phyloP scores from a whole-genome alignment of 2,797 vertebrate genomes.

The Sebastes dallii region DNA sequence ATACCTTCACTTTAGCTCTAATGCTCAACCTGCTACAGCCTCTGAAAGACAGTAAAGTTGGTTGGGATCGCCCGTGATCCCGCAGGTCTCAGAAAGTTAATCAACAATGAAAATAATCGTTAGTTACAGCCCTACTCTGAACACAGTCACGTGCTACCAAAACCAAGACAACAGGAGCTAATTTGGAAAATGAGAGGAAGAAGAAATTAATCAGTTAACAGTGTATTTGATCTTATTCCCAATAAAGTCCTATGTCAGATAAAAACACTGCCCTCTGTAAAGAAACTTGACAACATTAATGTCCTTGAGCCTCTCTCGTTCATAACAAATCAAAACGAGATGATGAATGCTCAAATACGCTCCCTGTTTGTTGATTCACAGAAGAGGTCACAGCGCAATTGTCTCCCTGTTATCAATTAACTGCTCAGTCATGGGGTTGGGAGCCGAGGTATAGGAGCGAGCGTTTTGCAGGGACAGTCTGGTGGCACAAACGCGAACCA shows the following conservation, averaged over 20 bases:
- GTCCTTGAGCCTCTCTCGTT: not conserved
- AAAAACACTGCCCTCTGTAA: not conserved
- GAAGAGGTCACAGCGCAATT: not conserved
- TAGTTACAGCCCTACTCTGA: not conserved
- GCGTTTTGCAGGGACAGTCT: constrained; percentile 27
- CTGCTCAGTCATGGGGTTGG: constrained; percentile 35
- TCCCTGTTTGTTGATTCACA: not conserved
- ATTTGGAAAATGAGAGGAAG: not conserved
- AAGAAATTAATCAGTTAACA: not conserved
- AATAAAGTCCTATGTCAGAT: constrained; percentile 6
- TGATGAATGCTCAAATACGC: not conserved
- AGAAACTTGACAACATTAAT: not conserved
- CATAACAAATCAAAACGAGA: constrained; percentile 3
- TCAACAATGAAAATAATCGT: no score
- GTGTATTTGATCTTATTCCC: not conserved
- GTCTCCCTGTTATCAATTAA: constrained; percentile 38
- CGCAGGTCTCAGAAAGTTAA: no score
- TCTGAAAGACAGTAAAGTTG: no score
- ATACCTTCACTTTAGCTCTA: no score
- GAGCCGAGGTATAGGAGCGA: not conserved
- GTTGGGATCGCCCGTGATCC: no score
- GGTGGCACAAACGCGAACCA: constrained; percentile 51
- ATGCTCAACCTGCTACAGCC: no score
- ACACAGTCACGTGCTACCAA: not conserved
- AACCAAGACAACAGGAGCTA: not conserved